A percentile compares a stretch with the other conserved stretches of the same genome.
These are phyloP conservation scores for Plestiodon gilberti DNA, from an alignment of 2,113 vertebrate genomes.

Conservation along the genomic window DNA sequence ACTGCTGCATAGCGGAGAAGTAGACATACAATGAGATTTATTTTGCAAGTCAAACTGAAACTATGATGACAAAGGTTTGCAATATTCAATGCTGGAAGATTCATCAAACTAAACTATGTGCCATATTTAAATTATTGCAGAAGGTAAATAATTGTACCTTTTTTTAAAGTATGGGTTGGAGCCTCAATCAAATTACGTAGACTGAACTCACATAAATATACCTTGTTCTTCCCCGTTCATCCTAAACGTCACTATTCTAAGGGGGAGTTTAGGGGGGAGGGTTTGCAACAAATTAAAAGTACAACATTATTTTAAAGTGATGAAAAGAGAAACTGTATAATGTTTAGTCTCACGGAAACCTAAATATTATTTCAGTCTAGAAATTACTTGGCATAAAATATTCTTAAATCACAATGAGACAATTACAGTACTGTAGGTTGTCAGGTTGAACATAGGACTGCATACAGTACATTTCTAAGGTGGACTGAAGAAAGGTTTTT, in stretches of 20 bases:
- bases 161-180: fast-evolving
- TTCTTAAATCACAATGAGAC: background rate
- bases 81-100: background rate
- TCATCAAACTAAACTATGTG: background rate
- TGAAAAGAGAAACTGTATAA: fast-evolving
- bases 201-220: background rate
- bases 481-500: background rate
- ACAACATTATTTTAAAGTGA: background rate
- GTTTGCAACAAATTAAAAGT: background rate
- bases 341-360: background rate
- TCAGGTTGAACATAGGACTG: background rate
- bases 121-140: background rate
- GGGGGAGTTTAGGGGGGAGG: background rate
- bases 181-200: background rate
- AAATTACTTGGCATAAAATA: background rate
- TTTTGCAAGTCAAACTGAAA: background rate
- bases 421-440: background rate
- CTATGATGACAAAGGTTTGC: background rate
- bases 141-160: fast-evolving
- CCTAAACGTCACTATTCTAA: background rate
- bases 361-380: background rate
- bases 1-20: background rate
- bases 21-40: background rate
- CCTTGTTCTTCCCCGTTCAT: background rate
- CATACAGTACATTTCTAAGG: background rate